phyloP scores from a whole-genome alignment of 2,113 vertebrate species.

The Macaca mulatta region DNA sequence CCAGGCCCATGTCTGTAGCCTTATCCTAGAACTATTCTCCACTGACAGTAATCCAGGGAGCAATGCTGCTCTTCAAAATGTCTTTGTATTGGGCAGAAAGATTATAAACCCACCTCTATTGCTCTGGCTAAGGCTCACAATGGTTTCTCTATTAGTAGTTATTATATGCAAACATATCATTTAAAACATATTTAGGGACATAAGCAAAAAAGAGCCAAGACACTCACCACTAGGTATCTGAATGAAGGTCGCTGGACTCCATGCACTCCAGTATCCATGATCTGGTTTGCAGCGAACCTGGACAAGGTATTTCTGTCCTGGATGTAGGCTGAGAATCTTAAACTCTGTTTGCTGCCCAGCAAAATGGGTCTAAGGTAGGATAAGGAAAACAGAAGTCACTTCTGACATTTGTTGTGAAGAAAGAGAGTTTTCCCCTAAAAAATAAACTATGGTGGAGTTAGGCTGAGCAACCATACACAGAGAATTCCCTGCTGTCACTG shows the following conservation, averaged over 20 bases:
- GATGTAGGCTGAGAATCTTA: slow-evolving; percentile 90
- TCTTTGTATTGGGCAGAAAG: neutral
- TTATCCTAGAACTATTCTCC: neutral
- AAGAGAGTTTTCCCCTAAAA: neutral
- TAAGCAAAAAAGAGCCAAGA: neutral
- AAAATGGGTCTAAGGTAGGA: slow-evolving; percentile 85
- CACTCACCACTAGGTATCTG: slow-evolving; percentile 83
- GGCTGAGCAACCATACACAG: neutral
- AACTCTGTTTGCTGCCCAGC: slow-evolving; percentile 91
- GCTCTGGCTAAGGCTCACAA: neutral
- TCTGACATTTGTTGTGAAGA: neutral
- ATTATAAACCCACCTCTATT: neutral
- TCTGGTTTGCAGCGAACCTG: slow-evolving; percentile 94
- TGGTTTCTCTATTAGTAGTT: neutral
- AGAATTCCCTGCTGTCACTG: neutral
- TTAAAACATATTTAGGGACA: slow-evolving; percentile 9
- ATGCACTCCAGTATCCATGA: slow-evolving; percentile 84
- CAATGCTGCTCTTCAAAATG: neutral
- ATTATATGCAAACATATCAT: neutral
- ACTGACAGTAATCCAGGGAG: neutral
- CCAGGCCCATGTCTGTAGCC: neutral
- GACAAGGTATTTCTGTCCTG: slow-evolving; percentile 88
- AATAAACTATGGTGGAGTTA: neutral
- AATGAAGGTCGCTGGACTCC: slow-evolving; percentile 79
- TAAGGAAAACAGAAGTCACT: slow-evolving; percentile 39